phyloP scores from a whole-genome alignment of 2,888 invertebrate species.

The Uloborus plumipes region DNA sequence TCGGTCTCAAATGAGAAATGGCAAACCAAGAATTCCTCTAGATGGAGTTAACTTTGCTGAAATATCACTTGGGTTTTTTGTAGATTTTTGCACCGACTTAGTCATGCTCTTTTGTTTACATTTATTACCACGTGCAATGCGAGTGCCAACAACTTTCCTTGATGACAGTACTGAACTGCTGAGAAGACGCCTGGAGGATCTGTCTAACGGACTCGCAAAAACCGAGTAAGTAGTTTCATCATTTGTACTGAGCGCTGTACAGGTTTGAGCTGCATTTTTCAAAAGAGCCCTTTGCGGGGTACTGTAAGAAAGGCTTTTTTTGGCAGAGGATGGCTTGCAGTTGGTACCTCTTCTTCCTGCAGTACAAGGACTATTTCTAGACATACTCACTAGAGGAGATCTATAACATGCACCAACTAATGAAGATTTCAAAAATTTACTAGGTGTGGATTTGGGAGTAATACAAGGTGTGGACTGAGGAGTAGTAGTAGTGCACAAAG shows the following conservation, averaged over 20 bases:
- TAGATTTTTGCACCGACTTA: constrained; percentile 6
- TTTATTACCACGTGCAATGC: constrained; percentile 10
- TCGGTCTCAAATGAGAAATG: constrained; percentile 2
- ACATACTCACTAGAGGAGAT: constrained; percentile 4
- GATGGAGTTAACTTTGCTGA: constrained; percentile 44
- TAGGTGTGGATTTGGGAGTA: constrained; percentile 44
- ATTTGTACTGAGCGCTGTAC: not conserved
- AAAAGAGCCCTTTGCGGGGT: constrained; percentile 8
- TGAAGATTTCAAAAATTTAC: constrained; percentile 37
- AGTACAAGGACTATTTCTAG: not conserved
- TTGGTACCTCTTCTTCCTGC: not conserved
- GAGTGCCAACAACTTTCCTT: constrained; percentile 29
- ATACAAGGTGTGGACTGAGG: constrained; percentile 48
- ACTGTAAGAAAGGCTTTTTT: not conserved
- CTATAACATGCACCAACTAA: constrained; percentile 14
- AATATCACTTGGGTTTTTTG: constrained; percentile 3
- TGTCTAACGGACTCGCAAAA: constrained; percentile 43
- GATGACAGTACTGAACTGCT: constrained; percentile 41
- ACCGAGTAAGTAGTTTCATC: constrained; percentile 43
- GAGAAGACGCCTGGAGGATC: constrained; percentile 4
- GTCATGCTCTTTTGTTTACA: not conserved
- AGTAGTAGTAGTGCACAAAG: not conserved
- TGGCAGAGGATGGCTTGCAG: too few relatives aligned
- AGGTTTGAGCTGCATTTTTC: constrained; percentile 24
- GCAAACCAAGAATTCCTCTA: constrained; percentile 35